phyloP scores from a whole-genome alignment of 2,888 invertebrate species.

The Eristalis intricaria region DNA sequence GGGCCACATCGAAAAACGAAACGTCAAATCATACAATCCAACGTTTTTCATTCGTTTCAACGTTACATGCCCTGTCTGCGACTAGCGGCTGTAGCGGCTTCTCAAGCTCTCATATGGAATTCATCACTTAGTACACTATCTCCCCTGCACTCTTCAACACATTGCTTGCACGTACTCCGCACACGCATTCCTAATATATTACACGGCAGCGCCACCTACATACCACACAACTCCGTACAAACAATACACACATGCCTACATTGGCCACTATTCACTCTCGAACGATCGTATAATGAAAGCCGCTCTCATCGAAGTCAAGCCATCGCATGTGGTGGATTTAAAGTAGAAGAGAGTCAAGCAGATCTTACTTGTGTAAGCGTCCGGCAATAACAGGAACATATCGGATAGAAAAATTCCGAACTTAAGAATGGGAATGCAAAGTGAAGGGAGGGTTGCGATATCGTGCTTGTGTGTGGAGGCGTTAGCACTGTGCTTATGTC shows the following conservation, averaged over 20 bases:
- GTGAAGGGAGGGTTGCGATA: conserved; percentile 10
- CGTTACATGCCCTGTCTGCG: conserved; percentile 34
- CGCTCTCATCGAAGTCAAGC: conserved; percentile 43
- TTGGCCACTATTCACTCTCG: not conserved
- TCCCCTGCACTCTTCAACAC: conserved; percentile 23
- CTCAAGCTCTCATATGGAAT: conserved; percentile 66
- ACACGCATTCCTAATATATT: conserved; percentile 64
- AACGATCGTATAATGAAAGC: conserved; percentile 22
- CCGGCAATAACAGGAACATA: conserved; percentile 26
- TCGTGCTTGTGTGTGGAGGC: conserved; percentile 25
- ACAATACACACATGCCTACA: conserved; percentile 8
- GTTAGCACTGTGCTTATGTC: conserved; percentile 7
- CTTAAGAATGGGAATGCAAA: conserved; percentile 56
- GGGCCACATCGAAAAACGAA: conserved; percentile 53
- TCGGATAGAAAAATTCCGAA: conserved; percentile 28
- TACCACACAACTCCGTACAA: not conserved
- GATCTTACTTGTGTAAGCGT: conserved; percentile 43
- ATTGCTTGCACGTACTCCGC: not conserved
- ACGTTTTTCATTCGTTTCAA: conserved; percentile 32
- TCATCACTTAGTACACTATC: conserved; percentile 28
- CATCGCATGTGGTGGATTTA: conserved; percentile 16
- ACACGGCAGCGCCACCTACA: conserved; percentile 62
- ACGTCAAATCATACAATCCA: conserved; percentile 26
- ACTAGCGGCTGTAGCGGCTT: conserved; percentile 66
- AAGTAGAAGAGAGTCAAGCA: conserved; percentile 52